Evolutionary conservation across 2,888 invertebrate genomes (phyloP).

Genomic region (Orthonevra nobilis): DNA sequence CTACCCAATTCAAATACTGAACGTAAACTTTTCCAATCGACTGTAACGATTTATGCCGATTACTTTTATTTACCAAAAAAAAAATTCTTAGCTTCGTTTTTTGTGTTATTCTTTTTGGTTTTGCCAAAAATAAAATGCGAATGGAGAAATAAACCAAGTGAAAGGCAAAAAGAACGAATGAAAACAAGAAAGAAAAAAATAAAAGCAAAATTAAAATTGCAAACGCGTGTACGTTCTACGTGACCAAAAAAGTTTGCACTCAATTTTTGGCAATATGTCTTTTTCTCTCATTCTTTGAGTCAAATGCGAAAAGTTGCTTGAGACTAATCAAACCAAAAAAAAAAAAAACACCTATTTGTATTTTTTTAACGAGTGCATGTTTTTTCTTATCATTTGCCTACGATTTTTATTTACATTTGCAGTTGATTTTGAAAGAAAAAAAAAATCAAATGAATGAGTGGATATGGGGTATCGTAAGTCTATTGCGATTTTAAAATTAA

Average conservation of each 20-base stretch:
- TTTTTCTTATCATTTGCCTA: not conserved
- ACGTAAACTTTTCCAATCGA: not conserved
- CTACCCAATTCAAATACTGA: no score
- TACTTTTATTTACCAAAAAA: conserved; percentile 13
- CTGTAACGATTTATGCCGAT: not conserved
- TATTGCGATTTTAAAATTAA: not conserved
- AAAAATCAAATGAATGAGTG: no score
- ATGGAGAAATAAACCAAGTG: not conserved
- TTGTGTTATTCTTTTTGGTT: not conserved
- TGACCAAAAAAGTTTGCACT: not conserved
- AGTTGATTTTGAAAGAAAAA: not conserved
- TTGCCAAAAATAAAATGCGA: not conserved
- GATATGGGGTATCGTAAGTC: no score
- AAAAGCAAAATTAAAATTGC: not conserved
- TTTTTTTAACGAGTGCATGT: not conserved
- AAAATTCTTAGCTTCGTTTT: not conserved
- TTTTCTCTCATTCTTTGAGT: not conserved
- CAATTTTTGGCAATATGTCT: not conserved
- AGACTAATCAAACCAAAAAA: no score
- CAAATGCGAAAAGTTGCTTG: not conserved
- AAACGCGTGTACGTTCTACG: conserved; percentile 7
- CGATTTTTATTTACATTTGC: conserved; percentile 2
- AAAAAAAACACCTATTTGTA: not conserved
- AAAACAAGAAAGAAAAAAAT: not conserved
- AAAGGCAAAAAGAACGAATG: not conserved